A percentile compares a stretch with the other conserved stretches of the same genome.
Evolutionary conservation across 1,140 invertebrate genomes (phyloP).

Genomic region (Apis dorsata): DNA sequence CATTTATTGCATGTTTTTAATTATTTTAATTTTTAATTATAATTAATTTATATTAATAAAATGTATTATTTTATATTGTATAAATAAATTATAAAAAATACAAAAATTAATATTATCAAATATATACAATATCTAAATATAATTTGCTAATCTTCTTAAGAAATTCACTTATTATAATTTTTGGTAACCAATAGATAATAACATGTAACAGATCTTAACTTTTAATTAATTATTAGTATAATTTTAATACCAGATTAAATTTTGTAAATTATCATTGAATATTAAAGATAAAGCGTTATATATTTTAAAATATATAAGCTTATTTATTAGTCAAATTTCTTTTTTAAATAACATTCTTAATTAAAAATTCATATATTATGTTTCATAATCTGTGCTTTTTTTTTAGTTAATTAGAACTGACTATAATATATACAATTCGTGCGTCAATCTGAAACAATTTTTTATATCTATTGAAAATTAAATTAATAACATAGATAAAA

Average conservation of each 20-base stretch:
- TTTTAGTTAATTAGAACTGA: neutral
- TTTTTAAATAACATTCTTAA: constrained; percentile 5
- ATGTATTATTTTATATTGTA: neutral
- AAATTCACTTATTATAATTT: constrained; percentile 1
- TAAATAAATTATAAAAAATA: constrained; percentile 9
- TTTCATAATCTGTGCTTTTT: constrained; percentile 29
- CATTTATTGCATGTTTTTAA: constrained; percentile 13
- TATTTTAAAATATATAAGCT: neutral
- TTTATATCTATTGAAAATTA: neutral
- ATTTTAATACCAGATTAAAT: neutral
- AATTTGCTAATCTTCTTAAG: constrained; percentile 27
- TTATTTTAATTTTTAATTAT: constrained; percentile 14
- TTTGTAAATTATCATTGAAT: constrained; percentile 1
- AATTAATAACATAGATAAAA: neutral
- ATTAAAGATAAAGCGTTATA: constrained; percentile 16
- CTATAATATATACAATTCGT: constrained; percentile 23
- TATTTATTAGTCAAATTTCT: neutral
- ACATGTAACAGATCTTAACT: neutral
- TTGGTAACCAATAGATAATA: constrained; percentile 5
- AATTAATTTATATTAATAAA: constrained; percentile 16
- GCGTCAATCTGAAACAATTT: constrained; percentile 42
- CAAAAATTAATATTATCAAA: constrained; percentile 8
- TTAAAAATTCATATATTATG: constrained; percentile 4
- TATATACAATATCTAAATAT: constrained; percentile 3
- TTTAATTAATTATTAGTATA: neutral